Evolutionary conservation across 2,888 invertebrate species (phyloP), one percentile per base, ranked within the genome.

Genomic region (Campoplex capitator): DNA sequence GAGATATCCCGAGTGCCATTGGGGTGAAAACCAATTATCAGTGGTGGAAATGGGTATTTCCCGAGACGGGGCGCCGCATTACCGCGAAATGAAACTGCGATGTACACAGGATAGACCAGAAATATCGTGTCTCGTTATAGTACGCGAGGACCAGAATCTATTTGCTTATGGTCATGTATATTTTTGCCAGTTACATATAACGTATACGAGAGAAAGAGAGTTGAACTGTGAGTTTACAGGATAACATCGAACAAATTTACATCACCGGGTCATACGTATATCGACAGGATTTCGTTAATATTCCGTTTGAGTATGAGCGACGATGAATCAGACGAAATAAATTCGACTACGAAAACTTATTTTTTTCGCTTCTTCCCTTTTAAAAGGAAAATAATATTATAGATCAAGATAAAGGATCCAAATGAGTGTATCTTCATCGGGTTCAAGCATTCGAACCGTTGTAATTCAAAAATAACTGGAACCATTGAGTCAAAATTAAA

Each of bases 1-100:
- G 73, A 56, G 85, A 78, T 78, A 74, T 85, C 35, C 82, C 35
- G 23, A 48, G 28, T 32, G 82, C 78, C 78, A 76, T 82, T 75
- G 85, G 75, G 67, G 38, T 77, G 83, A 80, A 73, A 76, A 83
- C 83, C 85, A 87, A 87, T 87, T 85, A 85, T 83, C 75, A 76
- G 67, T 58, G 23, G 51, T 70, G 85, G 82, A 87, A 85, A 87
- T 85, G 75, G 77, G 82, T 68, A 83, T 87, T 87, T 85, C 87
- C 87, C 83, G 71, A 77, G 75, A 70, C 65, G 54, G 82, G 70
- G 65, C 45, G 82, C 74, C 54, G 70, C 74, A 86, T 86, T 86
- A 86, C 70, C 78, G 70, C 85, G 78, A 85, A 79, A 83, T 83
- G 70, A 54, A 79, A 85, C 70, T 83, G 78, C 70, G 70, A 79